Evolutionary conservation across 1,140 invertebrate genomes (phyloP).

Genomic region (Rhynchophorus ferrugineus): DNA sequence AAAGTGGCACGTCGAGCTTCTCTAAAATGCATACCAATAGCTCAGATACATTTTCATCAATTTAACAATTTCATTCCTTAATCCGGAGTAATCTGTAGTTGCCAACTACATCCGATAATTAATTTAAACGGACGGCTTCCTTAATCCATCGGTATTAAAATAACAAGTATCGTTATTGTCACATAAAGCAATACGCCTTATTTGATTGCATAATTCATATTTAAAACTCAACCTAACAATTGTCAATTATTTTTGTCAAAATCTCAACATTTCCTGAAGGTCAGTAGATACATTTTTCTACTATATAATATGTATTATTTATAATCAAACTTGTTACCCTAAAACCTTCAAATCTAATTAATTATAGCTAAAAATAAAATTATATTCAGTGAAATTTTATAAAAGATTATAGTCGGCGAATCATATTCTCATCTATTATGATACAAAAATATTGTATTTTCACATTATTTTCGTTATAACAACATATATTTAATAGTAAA

Average conservation of each 20-base stretch:
- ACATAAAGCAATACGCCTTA: background rate
- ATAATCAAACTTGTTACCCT: too few species aligned
- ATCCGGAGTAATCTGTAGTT: slow-evolving; percentile 20
- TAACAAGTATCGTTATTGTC: slow-evolving; percentile 6
- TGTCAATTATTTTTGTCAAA: background rate
- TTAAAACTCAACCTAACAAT: too few species aligned
- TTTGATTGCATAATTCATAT: background rate
- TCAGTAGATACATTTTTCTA: background rate
- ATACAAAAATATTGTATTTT: too few species aligned
- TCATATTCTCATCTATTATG: too few species aligned
- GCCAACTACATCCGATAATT: slow-evolving; percentile 15
- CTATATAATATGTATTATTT: too few species aligned
- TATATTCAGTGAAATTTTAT: too few species aligned
- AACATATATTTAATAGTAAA: too few species aligned
- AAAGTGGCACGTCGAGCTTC: background rate
- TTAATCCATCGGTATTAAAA: slow-evolving; percentile 20
- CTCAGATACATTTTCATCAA: background rate
- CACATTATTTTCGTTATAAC: too few species aligned
- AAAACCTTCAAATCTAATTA: too few species aligned
- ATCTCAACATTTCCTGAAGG: background rate
- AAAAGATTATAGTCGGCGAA: too few species aligned
- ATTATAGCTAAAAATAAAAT: too few species aligned
- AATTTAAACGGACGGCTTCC: slow-evolving; percentile 16
- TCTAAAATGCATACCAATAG: background rate
- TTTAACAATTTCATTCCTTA: slow-evolving; percentile 21